Evolutionary conservation across 2,797 vertebrate genomes (phyloP), one percentile per base, ranked within the genome.

Genomic region (Hirundo rustica): DNA sequence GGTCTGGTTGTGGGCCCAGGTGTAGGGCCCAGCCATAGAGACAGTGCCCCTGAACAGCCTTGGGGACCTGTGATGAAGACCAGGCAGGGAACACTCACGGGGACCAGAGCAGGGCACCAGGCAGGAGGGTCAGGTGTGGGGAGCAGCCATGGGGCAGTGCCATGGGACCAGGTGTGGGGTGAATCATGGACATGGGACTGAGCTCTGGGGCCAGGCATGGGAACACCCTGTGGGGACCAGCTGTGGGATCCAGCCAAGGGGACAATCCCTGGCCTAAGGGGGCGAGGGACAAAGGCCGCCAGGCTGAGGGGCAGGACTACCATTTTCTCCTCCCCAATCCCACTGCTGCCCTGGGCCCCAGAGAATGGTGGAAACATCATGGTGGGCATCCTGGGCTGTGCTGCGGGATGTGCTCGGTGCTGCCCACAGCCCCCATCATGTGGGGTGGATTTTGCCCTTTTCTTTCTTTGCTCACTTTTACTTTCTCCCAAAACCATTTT

Each of bases 401-500:
- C 0, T 1, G 34, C 14, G 8, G 26, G 14, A 36, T 45, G n/a
- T 67, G 26, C 55, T 48, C 8, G 1, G n/a, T 54, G 34, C n/a
- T 51, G 48, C 47, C 32, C 11, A 1, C 29, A 34, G 10, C 11
- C 44, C 32, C 26, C 2, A 1, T 54, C 30, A 10, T 2, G 0
- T 45, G 5, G 1, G 25, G 11, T 5, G 5, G 13, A 53, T 51
- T 58, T 88, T 58, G 44, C 70, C 16, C 22, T 58, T 81, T 85
- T 78, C 34, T 77, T 38, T 62, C 42, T 75, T 25, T 0, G 4
- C 22, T 72, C 16, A 26, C 54, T 92, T 96, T 58, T 40, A 48
- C 64, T 91, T 91, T 95, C 67, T 71, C 71, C 80, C 22, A 36
- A 70, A 91, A 87, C 22, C 60, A 40, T 70, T 89, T 94, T 93